Evolutionary conservation across 2,113 vertebrate species (phyloP), one percentile per base, ranked within the genome.

Genomic region (Ochotona curzoniae): DNA sequence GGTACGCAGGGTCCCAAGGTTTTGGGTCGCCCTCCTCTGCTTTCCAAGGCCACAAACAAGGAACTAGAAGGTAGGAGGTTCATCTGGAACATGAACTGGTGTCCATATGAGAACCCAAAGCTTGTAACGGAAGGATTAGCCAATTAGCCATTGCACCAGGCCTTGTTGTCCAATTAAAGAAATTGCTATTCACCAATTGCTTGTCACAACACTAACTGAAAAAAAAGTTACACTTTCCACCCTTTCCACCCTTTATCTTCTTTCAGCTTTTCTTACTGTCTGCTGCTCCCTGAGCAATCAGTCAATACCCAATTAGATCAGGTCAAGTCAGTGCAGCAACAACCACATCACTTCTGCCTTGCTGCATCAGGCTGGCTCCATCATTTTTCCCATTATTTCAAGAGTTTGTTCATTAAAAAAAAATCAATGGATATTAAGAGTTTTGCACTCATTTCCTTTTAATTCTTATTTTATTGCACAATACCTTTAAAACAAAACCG

Each of bases 391-490:
- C 74, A 79, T 94, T 89, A 89, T 11, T 79, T 85, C 84, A 93
- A 86, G 23, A 10, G 10, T 38, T 38, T 84, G 14, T 47, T 93
- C 73, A 44, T 26, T 2, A 4, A 49, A 92, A 94, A 4, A 49
- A 92, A 94, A 76, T 83, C 96, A 93, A 92, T 87, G 25, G 15
- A 67, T 18, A 90, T 76, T 47, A 74, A 92, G 86, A 79, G 80
- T 51, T 44, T 91, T 60, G 28, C 14, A 67, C 30, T 74, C 81
- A 28, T 93, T 71, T 83, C 90, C 14, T 38, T 70, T 84, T 93
- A 96, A 92, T 95, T 92, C 74, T 44, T 12, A 95, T 64, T 93
- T 32, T 17, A 91, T 74, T 87, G n/a, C 84, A 35, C 93, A 89
- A 89, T 93, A 94, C 30, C 70, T 86, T 92, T 91, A 93, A 87